Conservation (phyloP, 2,797 vertebrate species). For the Rachycentron canadum region DNA sequence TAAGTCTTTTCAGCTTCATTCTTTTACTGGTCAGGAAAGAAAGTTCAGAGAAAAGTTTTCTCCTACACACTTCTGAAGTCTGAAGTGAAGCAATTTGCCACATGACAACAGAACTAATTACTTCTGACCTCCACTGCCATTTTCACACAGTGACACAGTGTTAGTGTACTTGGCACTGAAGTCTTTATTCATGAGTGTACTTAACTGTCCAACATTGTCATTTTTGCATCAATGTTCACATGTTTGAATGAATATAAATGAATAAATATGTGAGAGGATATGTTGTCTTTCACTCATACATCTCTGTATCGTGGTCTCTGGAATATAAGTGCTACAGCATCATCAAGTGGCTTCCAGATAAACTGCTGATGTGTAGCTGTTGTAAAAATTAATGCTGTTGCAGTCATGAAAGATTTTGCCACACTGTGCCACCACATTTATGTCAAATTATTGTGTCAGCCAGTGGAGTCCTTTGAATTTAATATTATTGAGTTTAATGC, state of each 20-base stretch:
- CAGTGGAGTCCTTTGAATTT: too few relatives aligned
- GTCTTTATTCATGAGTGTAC: not conserved
- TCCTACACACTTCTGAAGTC: not conserved
- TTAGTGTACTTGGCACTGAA: slow-evolving; percentile 8
- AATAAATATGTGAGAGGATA: not conserved
- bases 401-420: not conserved
- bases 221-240: slow-evolving; percentile 1
- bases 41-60: not conserved
- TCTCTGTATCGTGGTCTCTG: not conserved
- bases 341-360: slow-evolving; percentile 14
- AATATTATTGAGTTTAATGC: too few relatives aligned
- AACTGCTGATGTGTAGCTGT: not conserved
- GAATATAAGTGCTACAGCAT: not conserved
- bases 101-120: too few relatives aligned
- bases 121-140: not conserved
- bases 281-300: not conserved
- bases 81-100: too few relatives aligned
- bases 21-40: not conserved
- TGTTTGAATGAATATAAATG: not conserved
- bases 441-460: too few relatives aligned
- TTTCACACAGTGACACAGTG: not conserved
- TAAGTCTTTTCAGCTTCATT: not conserved
- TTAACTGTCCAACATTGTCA: not conserved
- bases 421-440: not conserved
- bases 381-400: not conserved